Base-by-base conservation (phyloP, 2,113 vertebrate genomes). In the Percopsis transmontana region DNA sequence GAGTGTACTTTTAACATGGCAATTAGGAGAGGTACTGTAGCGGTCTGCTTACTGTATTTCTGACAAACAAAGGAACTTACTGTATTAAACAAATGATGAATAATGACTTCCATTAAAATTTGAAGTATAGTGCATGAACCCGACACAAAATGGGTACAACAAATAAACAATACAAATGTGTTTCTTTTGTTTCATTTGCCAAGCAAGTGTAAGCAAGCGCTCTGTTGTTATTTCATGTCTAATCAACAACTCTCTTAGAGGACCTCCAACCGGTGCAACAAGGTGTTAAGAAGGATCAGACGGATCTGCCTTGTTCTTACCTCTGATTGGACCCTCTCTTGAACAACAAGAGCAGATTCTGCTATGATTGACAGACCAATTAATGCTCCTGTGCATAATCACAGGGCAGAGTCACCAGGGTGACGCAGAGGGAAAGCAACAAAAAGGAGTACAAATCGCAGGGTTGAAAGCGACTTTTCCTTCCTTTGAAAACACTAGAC, bases 291-390 rank as follows among this genome's bases (percentile, higher is more conserved):
- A 53, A 52, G 44, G 33, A 64, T 63, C 60, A 59, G 21, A 61
- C 42, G 12, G 12, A 66, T n/a, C 51, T 21, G 19, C 23, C 59
- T 68, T 58, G 45, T 52, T 48, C 58, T 44, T 52, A 52, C 38
- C 62, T 69, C 48, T 27, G 27, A 14, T 18, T 45, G 58, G 50
- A 38, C 51, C 48, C 7, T 55, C 57, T 54, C 6, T 21, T 24
- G 56, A 74, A 76, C 68, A 67, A 77, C 24, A 48, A 70, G 63
- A 73, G 59, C 40, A 33, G 18, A 41, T 60, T 64, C 73, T 60
- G 45, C 16, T 14, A 11, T 81, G 85, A 85, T 70, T 83, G 85
- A 77, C 85, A 80, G 68, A 21, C 59, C 73, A 85, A 87, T 83
- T 83, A 83, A 83, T 80, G 64, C 68, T 66, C 70, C 58, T 56